Conservation (phyloP, 1,140 invertebrate genomes). For the Spodoptera frugiperda region DNA sequence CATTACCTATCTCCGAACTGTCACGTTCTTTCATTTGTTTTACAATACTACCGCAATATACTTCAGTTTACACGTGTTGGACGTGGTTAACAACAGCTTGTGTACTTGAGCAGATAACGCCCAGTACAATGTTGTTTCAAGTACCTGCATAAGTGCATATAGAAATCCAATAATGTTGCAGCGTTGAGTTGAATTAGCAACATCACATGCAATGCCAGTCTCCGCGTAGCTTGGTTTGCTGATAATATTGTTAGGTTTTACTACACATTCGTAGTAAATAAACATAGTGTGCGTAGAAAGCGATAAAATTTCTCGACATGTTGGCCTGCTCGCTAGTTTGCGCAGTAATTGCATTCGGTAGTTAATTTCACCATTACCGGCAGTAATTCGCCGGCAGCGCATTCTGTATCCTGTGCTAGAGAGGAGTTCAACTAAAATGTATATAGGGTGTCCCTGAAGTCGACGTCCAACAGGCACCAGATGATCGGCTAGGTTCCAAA, state of each 20-base stretch:
- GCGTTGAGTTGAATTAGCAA: neutral
- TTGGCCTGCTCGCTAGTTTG: conserved; percentile 48
- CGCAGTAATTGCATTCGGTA: conserved; percentile 58
- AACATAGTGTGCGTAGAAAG: conserved; percentile 60
- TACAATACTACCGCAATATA: neutral
- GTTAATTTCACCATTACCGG: conserved; percentile 59
- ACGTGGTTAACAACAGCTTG: neutral
- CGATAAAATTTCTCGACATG: conserved; percentile 61
- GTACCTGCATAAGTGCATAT: too few species aligned
- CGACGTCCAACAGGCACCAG: too few species aligned
- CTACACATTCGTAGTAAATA: conserved; percentile 52
- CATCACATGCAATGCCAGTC: neutral
- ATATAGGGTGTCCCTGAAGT: too few species aligned
- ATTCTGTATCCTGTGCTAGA: conserved; percentile 21
- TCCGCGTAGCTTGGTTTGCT: conserved; percentile 31
- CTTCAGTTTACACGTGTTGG: conserved; percentile 10
- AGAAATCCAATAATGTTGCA: conserved; percentile 1
- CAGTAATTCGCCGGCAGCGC: conserved; percentile 50
- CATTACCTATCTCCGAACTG: conserved; percentile 20
- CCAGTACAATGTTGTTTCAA: neutral
- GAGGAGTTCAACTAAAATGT: conserved; percentile 23
- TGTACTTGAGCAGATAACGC: conserved; percentile 9
- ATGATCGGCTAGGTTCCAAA: too few species aligned
- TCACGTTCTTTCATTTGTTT: conserved; percentile 1
- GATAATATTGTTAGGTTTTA: conserved; percentile 50